Evolutionary conservation across 2,113 vertebrate species (phyloP).

Genomic region (Butastur rufipennis): DNA sequence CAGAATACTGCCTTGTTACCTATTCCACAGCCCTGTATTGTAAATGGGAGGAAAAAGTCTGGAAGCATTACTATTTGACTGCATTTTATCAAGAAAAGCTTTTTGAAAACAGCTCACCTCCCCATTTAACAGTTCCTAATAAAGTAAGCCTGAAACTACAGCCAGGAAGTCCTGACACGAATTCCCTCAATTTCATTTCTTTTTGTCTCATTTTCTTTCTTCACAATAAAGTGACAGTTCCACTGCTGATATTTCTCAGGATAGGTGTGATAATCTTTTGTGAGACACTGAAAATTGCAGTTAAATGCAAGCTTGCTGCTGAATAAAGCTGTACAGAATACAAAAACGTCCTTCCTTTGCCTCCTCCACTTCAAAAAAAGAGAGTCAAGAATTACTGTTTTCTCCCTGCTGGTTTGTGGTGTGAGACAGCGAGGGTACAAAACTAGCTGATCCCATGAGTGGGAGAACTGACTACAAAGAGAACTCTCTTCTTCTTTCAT

Average conservation of each 20-base stretch:
- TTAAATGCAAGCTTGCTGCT: background rate
- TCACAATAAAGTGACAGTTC: background rate
- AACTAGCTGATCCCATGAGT: slow-evolving; percentile 25
- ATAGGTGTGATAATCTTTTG: background rate
- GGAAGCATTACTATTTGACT: background rate
- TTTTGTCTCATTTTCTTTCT: background rate
- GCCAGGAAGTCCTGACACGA: background rate
- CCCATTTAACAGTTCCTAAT: background rate
- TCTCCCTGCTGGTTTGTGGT: background rate
- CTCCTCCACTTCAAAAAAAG: background rate
- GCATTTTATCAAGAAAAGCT: background rate
- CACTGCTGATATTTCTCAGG: background rate
- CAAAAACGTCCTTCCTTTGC: background rate
- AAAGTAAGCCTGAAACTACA: background rate
- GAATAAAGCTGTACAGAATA: background rate
- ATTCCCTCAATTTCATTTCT: background rate
- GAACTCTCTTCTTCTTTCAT: background rate
- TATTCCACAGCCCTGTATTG: background rate
- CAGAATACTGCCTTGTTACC: background rate
- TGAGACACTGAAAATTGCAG: background rate
- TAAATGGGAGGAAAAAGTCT: background rate
- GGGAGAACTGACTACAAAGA: slow-evolving; percentile 29
- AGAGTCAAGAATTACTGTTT: slow-evolving; percentile 3
- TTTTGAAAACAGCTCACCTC: background rate
- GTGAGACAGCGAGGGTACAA: background rate